A percentile compares a stretch with the other conserved stretches of the same genome.
These are phyloP conservation scores for Trochalopteron elliotii DNA, from an alignment of 2,113 vertebrate genomes.

Conservation along the genomic window DNA sequence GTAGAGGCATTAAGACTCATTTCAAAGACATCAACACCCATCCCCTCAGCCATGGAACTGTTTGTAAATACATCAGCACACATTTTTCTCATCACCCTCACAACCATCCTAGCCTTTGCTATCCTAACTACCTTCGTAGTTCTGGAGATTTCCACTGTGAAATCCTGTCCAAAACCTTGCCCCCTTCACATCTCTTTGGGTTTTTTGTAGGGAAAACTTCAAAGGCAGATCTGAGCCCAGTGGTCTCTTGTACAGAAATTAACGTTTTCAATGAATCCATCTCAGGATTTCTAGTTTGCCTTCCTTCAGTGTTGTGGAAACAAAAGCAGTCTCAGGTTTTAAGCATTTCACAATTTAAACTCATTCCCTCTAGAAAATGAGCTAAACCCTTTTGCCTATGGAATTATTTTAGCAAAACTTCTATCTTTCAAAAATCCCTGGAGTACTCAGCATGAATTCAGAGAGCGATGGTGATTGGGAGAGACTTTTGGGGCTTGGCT, in stretches of 20 bases:
- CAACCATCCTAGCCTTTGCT: background rate
- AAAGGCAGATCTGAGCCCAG: background rate
- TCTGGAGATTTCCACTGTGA: background rate
- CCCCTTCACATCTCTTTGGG: background rate
- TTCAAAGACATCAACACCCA: fast-evolving
- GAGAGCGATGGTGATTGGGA: background rate
- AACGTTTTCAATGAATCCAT: background rate
- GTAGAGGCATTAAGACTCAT: background rate
- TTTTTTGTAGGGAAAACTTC: background rate
- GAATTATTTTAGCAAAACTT: background rate
- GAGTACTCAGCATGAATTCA: background rate
- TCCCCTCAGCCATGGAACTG: background rate
- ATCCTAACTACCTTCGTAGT: background rate
- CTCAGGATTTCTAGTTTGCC: background rate
- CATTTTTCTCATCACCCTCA: background rate
- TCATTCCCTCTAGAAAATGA: background rate
- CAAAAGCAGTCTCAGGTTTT: background rate
- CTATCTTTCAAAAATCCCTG: background rate
- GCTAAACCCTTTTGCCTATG: background rate
- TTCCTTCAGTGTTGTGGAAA: background rate
- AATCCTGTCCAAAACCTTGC: background rate
- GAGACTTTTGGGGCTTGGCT: background rate
- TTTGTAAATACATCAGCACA: background rate
- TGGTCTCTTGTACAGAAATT: background rate
- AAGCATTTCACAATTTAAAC: background rate